Percentiles rank a stretch among this genome's conserved stretches.
These are phyloP conservation scores for Laticauda colubrina DNA, from an alignment of 2,113 vertebrate species.

Conservation along the genomic window DNA sequence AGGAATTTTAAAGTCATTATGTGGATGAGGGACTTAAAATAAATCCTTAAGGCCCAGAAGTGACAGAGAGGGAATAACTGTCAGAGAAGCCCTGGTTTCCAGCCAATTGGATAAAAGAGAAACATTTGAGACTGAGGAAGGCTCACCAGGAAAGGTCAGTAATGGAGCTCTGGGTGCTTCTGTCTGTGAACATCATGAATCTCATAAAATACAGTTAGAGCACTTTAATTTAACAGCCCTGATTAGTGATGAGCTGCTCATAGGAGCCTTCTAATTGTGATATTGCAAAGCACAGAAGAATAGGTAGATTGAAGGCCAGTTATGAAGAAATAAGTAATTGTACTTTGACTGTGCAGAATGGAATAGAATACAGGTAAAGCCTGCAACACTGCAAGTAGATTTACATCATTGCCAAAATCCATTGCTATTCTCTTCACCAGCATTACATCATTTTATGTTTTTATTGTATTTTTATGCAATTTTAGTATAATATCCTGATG, in stretches of 20 bases:
- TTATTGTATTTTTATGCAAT: neutral
- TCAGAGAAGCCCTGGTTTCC: constrained; percentile 65
- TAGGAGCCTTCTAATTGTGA: constrained; percentile 64
- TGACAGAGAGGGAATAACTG: constrained; percentile 71
- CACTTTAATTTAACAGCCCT: constrained; percentile 74
- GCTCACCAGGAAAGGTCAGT: constrained; percentile 64
- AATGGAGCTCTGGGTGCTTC: constrained; percentile 58
- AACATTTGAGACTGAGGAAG: constrained; percentile 49
- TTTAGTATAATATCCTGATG: neutral
- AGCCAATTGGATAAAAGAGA: constrained; percentile 67
- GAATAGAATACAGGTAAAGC: neutral
- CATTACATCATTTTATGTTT: neutral
- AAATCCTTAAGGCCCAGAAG: constrained; percentile 77
- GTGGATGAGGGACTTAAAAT: constrained; percentile 76
- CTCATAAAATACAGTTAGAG: constrained; percentile 75
- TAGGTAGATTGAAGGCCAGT: constrained; percentile 37
- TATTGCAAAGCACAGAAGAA: constrained; percentile 54
- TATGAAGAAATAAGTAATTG: constrained; percentile 24
- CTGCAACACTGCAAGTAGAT: neutral
- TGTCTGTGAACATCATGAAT: constrained; percentile 71
- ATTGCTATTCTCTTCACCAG: neutral
- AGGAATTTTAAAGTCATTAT: constrained; percentile 82
- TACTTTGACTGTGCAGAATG: neutral
- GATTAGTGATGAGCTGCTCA: constrained; percentile 74
- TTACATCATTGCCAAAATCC: neutral